Percentiles rank a stretch among this genome's conserved stretches.
phyloP scores from a whole-genome alignment of 1,140 invertebrate genomes.

The Sarcophaga peregrina region DNA sequence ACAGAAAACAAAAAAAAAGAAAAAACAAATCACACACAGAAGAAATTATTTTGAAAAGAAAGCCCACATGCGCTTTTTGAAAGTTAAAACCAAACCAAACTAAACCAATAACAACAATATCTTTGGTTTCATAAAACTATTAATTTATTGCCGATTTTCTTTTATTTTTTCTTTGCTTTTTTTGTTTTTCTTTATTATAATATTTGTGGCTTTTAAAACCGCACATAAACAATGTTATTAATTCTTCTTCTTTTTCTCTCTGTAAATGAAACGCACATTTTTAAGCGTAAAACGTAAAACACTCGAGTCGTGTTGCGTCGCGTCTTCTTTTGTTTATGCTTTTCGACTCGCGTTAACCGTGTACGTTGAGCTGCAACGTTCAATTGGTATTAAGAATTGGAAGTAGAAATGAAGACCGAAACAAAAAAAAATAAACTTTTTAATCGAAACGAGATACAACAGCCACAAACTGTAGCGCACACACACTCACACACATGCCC shows the following conservation, averaged over 20 bases:
- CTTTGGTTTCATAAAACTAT: too few species aligned
- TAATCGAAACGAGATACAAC: too few species aligned
- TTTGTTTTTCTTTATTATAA: too few species aligned
- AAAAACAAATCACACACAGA: background rate
- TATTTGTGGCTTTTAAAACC: too few species aligned
- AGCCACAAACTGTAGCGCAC: background rate
- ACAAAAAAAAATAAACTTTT: conserved; percentile 4
- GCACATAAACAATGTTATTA: too few species aligned
- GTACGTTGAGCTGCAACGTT: conserved; percentile 31
- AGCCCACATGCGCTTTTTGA: conserved; percentile 29
- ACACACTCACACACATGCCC: background rate
- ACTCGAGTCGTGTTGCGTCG: background rate
- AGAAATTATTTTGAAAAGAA: conserved; percentile 21
- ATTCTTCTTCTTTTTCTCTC: background rate
- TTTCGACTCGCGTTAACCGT: background rate
- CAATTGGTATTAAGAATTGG: conserved; percentile 27
- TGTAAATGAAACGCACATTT: background rate
- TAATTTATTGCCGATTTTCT: too few species aligned
- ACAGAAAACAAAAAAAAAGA: background rate
- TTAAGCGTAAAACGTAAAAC: background rate
- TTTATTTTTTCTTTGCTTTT: too few species aligned
- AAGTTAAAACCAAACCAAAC: background rate
- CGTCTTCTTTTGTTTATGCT: background rate
- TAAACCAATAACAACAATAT: too few species aligned
- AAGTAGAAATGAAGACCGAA: background rate